Percentiles rank a stretch among this genome's conserved stretches.
Evolutionary conservation across 2,888 invertebrate genomes (phyloP).

Genomic region (Parascotia fuliginaria): DNA sequence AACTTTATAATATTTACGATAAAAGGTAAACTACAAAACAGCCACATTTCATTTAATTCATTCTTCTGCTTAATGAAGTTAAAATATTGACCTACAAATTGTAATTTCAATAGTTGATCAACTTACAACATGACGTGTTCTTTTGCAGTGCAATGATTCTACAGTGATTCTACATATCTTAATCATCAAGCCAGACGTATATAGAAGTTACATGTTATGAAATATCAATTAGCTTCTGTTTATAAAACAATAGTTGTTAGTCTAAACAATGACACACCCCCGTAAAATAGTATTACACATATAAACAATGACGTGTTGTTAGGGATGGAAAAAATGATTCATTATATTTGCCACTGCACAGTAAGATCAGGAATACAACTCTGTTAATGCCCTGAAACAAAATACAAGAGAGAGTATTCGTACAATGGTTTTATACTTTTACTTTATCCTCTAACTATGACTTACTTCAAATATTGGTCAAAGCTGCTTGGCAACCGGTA

Average conservation of each 20-base stretch:
- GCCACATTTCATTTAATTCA: no score
- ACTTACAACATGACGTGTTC: neutral
- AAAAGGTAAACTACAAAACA: no score
- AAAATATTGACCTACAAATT: no score
- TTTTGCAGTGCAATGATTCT: conserved; percentile 4
- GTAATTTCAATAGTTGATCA: neutral
- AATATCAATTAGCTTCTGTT: conserved; percentile 40
- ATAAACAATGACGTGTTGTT: conserved; percentile 37
- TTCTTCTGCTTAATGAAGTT: no score
- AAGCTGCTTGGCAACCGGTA: no score
- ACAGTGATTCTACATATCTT: conserved; percentile 4
- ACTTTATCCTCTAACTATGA: no score
- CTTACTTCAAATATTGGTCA: no score
- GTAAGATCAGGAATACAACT: neutral
- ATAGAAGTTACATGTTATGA: conserved; percentile 44
- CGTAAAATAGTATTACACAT: conserved; percentile 41
- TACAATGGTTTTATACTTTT: no score
- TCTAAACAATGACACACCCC: conserved; percentile 69
- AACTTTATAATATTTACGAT: no score
- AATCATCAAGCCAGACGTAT: conserved; percentile 31
- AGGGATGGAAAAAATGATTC: conserved; percentile 49
- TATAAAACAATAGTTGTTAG: conserved; percentile 43
- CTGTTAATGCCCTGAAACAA: neutral
- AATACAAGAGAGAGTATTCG: no score
- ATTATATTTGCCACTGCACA: conserved; percentile 16